Evolutionary conservation across 2,113 vertebrate genomes (phyloP), one percentile per base, ranked within the genome.

Genomic region (Cottus gobio): DNA sequence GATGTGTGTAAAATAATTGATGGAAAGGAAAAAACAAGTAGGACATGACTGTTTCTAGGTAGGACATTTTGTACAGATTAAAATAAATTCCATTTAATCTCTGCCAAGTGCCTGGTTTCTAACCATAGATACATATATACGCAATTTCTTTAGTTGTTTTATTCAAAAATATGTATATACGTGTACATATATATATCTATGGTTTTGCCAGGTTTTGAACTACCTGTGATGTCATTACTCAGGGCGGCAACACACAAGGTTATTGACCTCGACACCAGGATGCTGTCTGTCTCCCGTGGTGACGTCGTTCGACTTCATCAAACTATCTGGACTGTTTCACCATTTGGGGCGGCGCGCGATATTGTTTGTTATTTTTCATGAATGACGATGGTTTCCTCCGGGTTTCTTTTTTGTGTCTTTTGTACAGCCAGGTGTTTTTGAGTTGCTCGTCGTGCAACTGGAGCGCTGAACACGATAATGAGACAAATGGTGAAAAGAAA

Each of bases 81-180:
- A 60, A 79, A 54, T 69, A 54, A 18, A 75, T 85, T 86, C 85
- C 85, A 86, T 54, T 87, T 85, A 31, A 91, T 73, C 61, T 90
- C 87, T 91, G 90, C 90, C 91, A 94, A 93, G 91, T 93, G 93
- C 93, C 93, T 93, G 92, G 93, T 90, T 86, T 80, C 72, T 81
- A 90, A 93, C 93, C 93, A 94, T 93, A 94, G 91, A 94, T 94
- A 86, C 90, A 91, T 94, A 93, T 93, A 91, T 92, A 61, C 31
- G 37, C 68, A n/a, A 62, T 79, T 79, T 87, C 3, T 78, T 83
- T 77, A 58, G 50, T 86, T 77, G 31, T 84, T 82, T 80, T 80
- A 71, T 73, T 79, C 44, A 37, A 57, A 34, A 36, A 57, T 50
- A 31, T 71, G 57, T 81, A 28, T 34, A 10, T 48, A 37, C 34